Evolutionary conservation across 2,888 invertebrate genomes (phyloP).

Genomic region (Drosophila siamana): DNA sequence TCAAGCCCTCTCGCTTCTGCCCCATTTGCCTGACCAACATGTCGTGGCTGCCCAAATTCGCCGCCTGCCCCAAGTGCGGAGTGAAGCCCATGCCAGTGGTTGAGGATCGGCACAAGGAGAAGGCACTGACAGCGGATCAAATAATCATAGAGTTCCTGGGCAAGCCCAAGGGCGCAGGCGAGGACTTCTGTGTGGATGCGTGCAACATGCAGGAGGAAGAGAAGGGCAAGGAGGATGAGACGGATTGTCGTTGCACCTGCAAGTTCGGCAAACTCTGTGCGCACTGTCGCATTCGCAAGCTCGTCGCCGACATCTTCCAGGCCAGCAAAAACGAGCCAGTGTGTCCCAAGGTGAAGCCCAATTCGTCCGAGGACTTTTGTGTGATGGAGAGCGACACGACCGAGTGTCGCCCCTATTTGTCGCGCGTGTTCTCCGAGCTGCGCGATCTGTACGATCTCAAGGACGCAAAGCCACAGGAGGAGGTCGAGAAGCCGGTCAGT

Average conservation of each 20-base stretch:
- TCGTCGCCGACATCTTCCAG: constrained; percentile 73
- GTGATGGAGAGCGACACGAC: constrained; percentile 31
- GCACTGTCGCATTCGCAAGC: constrained; percentile 79
- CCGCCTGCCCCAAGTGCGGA: constrained; percentile 83
- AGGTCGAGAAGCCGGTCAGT: constrained; percentile 41
- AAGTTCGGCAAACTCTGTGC: constrained; percentile 77
- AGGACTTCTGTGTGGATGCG: constrained; percentile 60
- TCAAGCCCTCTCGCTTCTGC: constrained; percentile 72
- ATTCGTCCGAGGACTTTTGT: constrained; percentile 54
- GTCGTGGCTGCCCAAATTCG: constrained; percentile 85
- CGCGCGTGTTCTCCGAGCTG: constrained; percentile 81
- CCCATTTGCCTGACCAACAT: constrained; percentile 83
- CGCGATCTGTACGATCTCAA: constrained; percentile 77
- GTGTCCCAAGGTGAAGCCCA: constrained; percentile 33
- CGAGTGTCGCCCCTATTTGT: constrained; percentile 78
- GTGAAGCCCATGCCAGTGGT: constrained; percentile 78
- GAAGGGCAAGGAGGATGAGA: neutral
- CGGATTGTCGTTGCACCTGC: constrained; percentile 70
- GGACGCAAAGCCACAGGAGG: constrained; percentile 46
- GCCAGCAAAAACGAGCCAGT: neutral
- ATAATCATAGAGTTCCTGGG: constrained; percentile 76
- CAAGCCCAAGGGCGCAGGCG: constrained; percentile 22
- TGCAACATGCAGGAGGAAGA: constrained; percentile 32
- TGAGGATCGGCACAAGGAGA: constrained; percentile 72
- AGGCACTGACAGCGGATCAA: constrained; percentile 72